Evolutionary conservation across 2,888 invertebrate genomes (phyloP).

Genomic region (Orchestes rusci): DNA sequence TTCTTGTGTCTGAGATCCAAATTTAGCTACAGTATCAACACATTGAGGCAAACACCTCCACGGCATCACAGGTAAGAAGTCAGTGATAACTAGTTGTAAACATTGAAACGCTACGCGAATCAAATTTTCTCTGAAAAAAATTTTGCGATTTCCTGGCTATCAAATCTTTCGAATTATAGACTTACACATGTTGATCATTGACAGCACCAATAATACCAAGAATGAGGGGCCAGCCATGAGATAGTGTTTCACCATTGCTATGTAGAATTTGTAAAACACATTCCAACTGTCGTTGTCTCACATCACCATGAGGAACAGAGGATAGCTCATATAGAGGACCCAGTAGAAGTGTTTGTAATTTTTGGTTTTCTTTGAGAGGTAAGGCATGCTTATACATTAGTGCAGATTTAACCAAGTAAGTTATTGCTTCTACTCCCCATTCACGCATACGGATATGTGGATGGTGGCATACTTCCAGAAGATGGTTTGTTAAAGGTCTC

Average conservation of each 20-base stretch:
- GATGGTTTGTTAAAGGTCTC: constrained; percentile 90
- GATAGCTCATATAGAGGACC: constrained; percentile 90
- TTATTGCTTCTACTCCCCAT: constrained; percentile 96
- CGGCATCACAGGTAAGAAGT: constrained; percentile 88
- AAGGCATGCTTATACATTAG: constrained; percentile 79
- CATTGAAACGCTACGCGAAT: constrained; percentile 94
- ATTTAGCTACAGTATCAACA: constrained; percentile 89
- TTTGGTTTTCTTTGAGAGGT: constrained; percentile 77
- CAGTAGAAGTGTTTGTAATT: constrained; percentile 78
- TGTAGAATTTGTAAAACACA: constrained; percentile 90
- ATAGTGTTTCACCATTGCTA: constrained; percentile 84
- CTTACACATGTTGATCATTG: constrained; percentile 82
- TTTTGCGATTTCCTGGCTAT: not conserved
- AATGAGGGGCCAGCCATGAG: constrained; percentile 92
- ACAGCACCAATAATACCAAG: constrained; percentile 94
- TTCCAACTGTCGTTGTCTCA: constrained; percentile 89
- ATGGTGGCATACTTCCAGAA: constrained; percentile 94
- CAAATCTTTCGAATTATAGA: not conserved
- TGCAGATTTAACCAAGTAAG: constrained; percentile 87
- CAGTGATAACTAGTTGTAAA: constrained; percentile 89
- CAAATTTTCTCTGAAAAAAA: constrained; percentile 65
- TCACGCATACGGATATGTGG: constrained; percentile 92
- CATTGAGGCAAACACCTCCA: constrained; percentile 85
- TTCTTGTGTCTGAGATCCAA: constrained; percentile 93
- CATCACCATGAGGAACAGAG: constrained; percentile 84